Evolutionary conservation across 2,888 invertebrate species (phyloP), one percentile per base, ranked within the genome.

Genomic region (Troglohyphantes excavatus): DNA sequence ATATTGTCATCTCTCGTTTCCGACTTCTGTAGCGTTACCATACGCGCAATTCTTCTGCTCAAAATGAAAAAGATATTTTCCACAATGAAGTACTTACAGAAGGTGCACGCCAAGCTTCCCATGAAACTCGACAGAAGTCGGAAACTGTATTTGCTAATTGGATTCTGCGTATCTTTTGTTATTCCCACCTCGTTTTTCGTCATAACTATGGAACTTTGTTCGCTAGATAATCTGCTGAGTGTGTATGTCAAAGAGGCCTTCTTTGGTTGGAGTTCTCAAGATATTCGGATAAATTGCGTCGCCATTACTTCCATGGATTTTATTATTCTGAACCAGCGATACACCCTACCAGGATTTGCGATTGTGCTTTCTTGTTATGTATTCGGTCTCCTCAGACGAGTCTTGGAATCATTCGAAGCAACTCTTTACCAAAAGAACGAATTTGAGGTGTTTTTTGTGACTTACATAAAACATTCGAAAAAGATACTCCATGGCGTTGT

Each of bases 231-330:
- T 7, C 59, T 76, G 9, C n/a, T 85, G 9, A 17, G 21, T 5
- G 39, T 17, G 5, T 85, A 76, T 23, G 53, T 82, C n/a, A 9
- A 43, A 23, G 73, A 82, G 1, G 26, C 21, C 5, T 76, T 88
- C 21, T 88, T 82, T 59, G 88, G 88, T 0, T 88, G 88, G 88
- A 82, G 39, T 19, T 70, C 75, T 9, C 19, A 26, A 7, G 75
- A 73, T 39, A 39, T 59, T 2, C 19, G 65, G 23, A 11, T 43
- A 11, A 72, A 72, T 17, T 88, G 82, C 23, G 2, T 76, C 2
- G 27, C n/a, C 0, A 19, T 82, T 5, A 26, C 67, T 1, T 2
- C 21, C 17, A 11, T 82, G 3, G 82, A 88, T 43, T 0, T 67
- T 23, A 3, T 88, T 0, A 68, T 75, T 7, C 6, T 82, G 5